Base-by-base conservation (phyloP, 2,113 vertebrate genomes). In the Actinemys pallida region DNA sequence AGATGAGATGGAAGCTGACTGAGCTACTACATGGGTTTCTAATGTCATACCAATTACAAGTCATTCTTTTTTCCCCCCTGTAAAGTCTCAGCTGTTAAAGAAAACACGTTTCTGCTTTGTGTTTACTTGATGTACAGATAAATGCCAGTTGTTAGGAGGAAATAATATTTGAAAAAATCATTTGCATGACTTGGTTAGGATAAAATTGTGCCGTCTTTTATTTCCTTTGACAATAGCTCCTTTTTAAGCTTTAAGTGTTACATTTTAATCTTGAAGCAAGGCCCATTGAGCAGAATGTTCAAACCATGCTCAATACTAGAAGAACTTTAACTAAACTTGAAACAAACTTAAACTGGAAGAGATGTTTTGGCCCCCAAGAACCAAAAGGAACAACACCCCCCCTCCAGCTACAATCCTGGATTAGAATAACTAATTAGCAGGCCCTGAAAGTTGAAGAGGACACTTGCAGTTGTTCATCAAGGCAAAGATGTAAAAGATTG, bases 21-120 rank as follows among this genome's bases (percentile, higher is more conserved):
- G 90, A 96, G 96, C 84, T 97, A 92, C 93, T 97, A 96, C 93
- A 90, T 83, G 88, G 88, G 45, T 96, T 98, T 98, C 95, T 98
- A 98, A 98, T 97, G 96, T 97, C 96, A 94, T 80, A 88, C 53
- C 95, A 98, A 96, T 98, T 98, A 97, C 75, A 96, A 97, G 93
- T 95, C 96, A 92, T 93, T 90, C 42, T 47, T 57, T 27, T n/a
- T 89, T 56, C 53, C 56, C 89, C 93, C 97, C 57, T 93, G 79
- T 95, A 96, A 91, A 97, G 84, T 87, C 75, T 96, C 90, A 97
- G 80, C 82, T 97, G 88, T 89, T 96, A 87, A 96, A 97, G 94
- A 96, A 97, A 97, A 96, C 85, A 90, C 10, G 25, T 86, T 56
- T 5, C 49, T 84, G 81, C 83, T 97, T 97, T 96, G 79, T 96